Evolutionary conservation across 2,888 invertebrate genomes (phyloP), one percentile per base, ranked within the genome.

Genomic region (Taphrorychus bicolor): DNA sequence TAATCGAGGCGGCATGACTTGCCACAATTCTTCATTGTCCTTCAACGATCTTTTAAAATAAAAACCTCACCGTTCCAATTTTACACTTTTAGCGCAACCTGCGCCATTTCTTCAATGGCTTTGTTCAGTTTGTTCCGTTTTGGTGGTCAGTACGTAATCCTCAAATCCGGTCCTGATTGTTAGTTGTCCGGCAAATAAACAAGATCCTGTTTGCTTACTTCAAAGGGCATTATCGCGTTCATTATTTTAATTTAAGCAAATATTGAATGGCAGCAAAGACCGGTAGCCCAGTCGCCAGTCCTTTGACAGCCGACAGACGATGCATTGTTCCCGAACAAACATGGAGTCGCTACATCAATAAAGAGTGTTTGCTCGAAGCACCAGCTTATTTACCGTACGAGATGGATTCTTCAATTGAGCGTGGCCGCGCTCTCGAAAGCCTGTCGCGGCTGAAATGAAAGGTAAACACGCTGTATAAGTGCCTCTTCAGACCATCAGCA

Each of bases 221-320:
- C 32, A 40, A 57, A 16, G 14, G 14, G 19, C 51, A 53, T 63
- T 51, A 57, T 63, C 51, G 24, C 41, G 17, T 63, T 49, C 57
- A 51, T 63, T 57, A 57, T 52, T 58, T 40, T 56, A 52, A 48
- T 64, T 58, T 51, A 42, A 64, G 18, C 51, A 64, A 58, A 64
- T 59, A 59, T 48, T 59, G 59, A 51, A 9, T 16, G 45, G 18
- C 32, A 45, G 49, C n/a, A 24, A 65, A 65, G 45, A 59, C 65
- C 51, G 65, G 65, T 65, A 65, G 65, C 53, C 59, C 48, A 51
- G 65, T 65, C 65, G 65, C 65, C 65, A 65, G 53, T 54, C 23
- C 53, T 53, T 59, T 59, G 65, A 54, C 59, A 65, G 65, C 65
- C 65, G 65, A 65, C 65, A 65, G 59, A 65, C 65, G 24, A 53